Conservation (phyloP, 2,888 invertebrate genomes). For the Cantharis rustica region DNA sequence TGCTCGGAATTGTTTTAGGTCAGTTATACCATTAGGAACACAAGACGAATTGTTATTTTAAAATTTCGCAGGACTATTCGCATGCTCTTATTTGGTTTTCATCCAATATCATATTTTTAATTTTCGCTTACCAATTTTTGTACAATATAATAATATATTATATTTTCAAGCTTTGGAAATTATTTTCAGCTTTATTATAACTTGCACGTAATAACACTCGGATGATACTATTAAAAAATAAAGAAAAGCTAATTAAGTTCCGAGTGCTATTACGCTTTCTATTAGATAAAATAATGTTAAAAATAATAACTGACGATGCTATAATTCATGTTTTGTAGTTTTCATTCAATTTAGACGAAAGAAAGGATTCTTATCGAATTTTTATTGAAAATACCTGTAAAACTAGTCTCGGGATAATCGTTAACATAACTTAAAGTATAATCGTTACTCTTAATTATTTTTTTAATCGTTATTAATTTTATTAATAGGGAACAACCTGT, state of each 20-base stretch:
- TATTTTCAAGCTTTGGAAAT: not conserved
- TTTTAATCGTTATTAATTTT: not conserved
- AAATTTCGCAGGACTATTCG: not conserved
- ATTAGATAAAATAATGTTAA: not conserved
- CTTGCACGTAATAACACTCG: not conserved
- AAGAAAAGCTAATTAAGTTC: no score
- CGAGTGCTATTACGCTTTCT: not conserved
- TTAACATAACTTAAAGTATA: not conserved
- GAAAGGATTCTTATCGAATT: not conserved
- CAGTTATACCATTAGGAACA: not conserved
- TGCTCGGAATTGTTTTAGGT: not conserved
- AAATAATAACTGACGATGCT: not conserved
- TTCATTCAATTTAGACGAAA: not conserved
- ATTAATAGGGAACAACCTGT: not conserved
- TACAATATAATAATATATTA: no score
- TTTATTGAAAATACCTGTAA: not conserved
- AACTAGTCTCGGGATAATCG: not conserved
- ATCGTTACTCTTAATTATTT: not conserved
- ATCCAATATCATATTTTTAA: not conserved
- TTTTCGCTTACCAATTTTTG: not conserved
- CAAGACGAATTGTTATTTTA: not conserved
- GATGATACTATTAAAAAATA: no score
- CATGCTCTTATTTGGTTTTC: not conserved
- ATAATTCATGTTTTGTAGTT: not conserved
- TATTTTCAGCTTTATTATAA: not conserved